phyloP scores from a whole-genome alignment of 2,113 vertebrate species.

The Sterna hirundo region DNA sequence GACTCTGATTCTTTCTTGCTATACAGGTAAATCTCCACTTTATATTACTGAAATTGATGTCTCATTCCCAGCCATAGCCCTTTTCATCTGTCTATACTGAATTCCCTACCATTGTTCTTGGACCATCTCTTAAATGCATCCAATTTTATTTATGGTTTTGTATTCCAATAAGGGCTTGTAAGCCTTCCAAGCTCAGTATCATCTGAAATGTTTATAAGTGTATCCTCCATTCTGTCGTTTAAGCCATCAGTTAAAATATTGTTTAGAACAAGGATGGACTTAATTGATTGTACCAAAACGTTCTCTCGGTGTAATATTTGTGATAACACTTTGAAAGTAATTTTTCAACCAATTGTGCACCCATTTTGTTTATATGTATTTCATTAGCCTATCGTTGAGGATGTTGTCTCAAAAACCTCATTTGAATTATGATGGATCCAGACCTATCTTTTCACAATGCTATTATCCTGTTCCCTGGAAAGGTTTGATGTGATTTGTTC shows the following conservation, averaged over 20 bases:
- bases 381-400: background rate
- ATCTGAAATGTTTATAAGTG: background rate
- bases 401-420: background rate
- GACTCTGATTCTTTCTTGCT: background rate
- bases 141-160: background rate
- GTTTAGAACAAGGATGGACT: background rate
- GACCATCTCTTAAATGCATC: background rate
- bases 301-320: background rate
- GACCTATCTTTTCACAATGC: background rate
- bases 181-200: background rate
- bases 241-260: background rate
- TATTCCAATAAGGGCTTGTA: background rate
- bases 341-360: background rate
- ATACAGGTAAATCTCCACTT: background rate
- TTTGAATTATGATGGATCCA: background rate
- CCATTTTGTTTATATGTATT: background rate
- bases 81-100: background rate
- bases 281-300: background rate
- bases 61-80: background rate
- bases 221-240: background rate
- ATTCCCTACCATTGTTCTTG: background rate
- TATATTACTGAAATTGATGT: background rate
- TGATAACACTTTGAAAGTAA: background rate
- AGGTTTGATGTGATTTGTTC: background rate
- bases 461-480: background rate